These are phyloP conservation scores for Eilema caniola DNA, from an alignment of 2,888 invertebrate species.

Conservation along the genomic window DNA sequence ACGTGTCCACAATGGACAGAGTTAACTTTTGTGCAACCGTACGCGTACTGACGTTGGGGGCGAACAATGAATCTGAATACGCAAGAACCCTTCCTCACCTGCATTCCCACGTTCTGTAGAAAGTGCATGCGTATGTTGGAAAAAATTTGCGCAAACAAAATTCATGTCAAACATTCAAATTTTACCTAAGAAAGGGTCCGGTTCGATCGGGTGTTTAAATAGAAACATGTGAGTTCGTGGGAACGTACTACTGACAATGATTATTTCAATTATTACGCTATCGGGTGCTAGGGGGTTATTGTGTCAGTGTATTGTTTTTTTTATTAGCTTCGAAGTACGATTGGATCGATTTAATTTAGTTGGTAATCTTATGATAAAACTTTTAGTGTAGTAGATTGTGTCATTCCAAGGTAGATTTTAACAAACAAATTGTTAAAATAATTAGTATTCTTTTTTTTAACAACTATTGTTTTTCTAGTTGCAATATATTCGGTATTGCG, in stretches of 20 bases:
- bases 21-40: slow-evolving; percentile 84
- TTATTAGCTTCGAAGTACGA: neutral
- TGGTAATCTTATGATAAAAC: neutral
- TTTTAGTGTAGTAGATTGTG: neutral
- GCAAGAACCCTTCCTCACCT: slow-evolving; percentile 83
- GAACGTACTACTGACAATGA: slow-evolving; percentile 63
- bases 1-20: slow-evolving; percentile 80
- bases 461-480: no score
- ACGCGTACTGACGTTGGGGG: slow-evolving; percentile 64
- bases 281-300: slow-evolving; percentile 22
- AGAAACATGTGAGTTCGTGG: slow-evolving; percentile 70
- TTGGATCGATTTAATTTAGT: slow-evolving; percentile 6
- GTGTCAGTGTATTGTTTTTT: slow-evolving; percentile 18
- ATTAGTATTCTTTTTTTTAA: neutral
- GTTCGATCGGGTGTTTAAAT: slow-evolving; percentile 68
- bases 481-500: no score
- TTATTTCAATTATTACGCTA: slow-evolving; percentile 49
- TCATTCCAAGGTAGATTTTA: neutral
- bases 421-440: neutral
- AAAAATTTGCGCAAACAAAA: slow-evolving; percentile 84
- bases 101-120: slow-evolving; percentile 85
- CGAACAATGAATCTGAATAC: slow-evolving; percentile 66
- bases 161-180: slow-evolving; percentile 81
- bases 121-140: slow-evolving; percentile 73
- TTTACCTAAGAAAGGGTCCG: slow-evolving; percentile 71